Evolutionary conservation across 37 sponge, comb jelly and placozoan genomes (phyloP), one percentile per base, ranked within the genome.

Genomic region (Theonella swinhoei): DNA sequence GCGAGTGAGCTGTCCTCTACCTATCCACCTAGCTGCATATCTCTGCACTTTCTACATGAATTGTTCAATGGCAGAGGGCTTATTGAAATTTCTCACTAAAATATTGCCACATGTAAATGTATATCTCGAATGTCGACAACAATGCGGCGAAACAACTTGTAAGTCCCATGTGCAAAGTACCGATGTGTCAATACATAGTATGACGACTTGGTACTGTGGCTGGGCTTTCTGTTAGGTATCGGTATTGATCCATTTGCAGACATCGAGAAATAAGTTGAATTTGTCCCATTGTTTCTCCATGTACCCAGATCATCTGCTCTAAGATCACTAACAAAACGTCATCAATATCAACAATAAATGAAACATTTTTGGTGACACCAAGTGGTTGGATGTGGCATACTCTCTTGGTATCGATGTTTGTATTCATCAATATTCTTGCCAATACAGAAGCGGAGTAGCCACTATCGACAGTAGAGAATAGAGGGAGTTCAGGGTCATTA

Each of bases 241-340:
- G 8, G 19, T 20, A 78, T 63, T 19, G 4, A 2, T 34, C 66
- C 66, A 34, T 28, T 32, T 30, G 31, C 38, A 8, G 36, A 78
- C 64, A 63, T 35, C 35, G 28, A 34, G 38, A 61, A 78, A 34
- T 75, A 42, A 35, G 79, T 78, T 63, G 68, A 37, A 42, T n/a
- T 80, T 35, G 81, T 80, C 17, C 81, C 70, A 39, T 32, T 80
- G n/a, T 41, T 25, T 26, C n/a, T 68, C 81, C 81, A 80, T 39
- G 43, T 23, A n/a, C 81, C 81, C 29, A 80, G 28, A 70, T 80
- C 81, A 34, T 80, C 81, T 2, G 66, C 65, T 38, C 63, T 80
- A 8, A 80, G 43, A 68, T 80, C 81, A 26, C 28, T 33, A 67
- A 80, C 24, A 32, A 14, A 40, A 80, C 42, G 28, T 67, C 20